phyloP scores from a whole-genome alignment of 1,140 invertebrate genomes.

The Uloborus diversus region DNA sequence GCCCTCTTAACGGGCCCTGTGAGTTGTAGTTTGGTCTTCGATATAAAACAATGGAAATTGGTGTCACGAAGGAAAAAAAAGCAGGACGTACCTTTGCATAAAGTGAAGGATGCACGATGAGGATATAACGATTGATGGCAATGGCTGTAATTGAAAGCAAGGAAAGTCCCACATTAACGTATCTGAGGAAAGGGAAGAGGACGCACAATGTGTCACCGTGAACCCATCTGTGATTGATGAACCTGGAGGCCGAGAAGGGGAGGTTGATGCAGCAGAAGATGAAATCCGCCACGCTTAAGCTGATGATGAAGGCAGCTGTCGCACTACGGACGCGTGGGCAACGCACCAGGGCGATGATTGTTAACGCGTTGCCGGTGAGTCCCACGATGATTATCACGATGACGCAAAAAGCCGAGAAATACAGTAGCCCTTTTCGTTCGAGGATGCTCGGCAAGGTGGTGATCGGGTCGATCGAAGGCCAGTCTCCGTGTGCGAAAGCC shows the following conservation, averaged over 20 bases:
- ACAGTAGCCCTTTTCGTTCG: constrained; percentile 29
- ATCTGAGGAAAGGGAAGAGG: constrained; percentile 88
- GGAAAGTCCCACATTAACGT: constrained; percentile 87
- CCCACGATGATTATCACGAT: constrained; percentile 57
- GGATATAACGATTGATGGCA: constrained; percentile 81
- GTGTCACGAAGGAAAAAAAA: background rate
- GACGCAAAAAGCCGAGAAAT: constrained; percentile 53
- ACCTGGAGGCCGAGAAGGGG: constrained; percentile 82
- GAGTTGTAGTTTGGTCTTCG: too few relatives aligned
- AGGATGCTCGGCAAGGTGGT: constrained; percentile 38
- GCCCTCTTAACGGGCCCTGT: too few relatives aligned
- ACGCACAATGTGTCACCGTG: constrained; percentile 81
- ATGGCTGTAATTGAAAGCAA: constrained; percentile 89
- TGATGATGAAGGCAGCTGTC: constrained; percentile 87
- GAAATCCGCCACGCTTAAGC: constrained; percentile 83
- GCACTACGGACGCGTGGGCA: constrained; percentile 70
- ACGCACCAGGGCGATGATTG: constrained; percentile 55
- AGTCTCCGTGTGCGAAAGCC: background rate
- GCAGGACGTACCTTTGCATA: constrained; percentile 32
- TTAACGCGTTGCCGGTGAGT: constrained; percentile 57
- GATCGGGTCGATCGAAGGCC: constrained; percentile 37
- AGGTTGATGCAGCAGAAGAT: constrained; percentile 85
- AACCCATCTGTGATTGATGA: constrained; percentile 82
- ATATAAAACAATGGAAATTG: too few relatives aligned
- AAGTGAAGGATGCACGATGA: constrained; percentile 38